Evolutionary conservation across 2,113 vertebrate species (phyloP).

Genomic region (Oophaga pumilio): DNA sequence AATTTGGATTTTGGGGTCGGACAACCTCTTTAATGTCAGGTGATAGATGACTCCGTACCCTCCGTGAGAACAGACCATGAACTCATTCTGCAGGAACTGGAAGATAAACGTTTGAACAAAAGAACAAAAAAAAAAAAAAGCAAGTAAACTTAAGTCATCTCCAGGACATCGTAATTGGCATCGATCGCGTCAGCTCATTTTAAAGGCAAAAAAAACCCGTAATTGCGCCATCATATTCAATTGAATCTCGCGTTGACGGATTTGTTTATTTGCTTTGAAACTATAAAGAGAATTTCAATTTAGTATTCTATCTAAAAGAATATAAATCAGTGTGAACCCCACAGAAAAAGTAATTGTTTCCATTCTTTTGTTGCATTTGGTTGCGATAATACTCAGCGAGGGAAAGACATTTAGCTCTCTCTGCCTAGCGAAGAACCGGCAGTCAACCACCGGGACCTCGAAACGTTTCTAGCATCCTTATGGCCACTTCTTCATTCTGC

Average conservation of each 20-base stretch:
- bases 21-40: neutral
- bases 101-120: neutral
- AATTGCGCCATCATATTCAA: neutral
- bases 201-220: neutral
- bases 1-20: too few species aligned
- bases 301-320: slow-evolving; percentile 37
- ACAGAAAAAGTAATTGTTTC: slow-evolving; percentile 54
- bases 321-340: slow-evolving; percentile 47
- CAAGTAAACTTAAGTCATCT: neutral
- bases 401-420: slow-evolving; percentile 34
- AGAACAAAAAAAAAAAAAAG: neutral
- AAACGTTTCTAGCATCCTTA: slow-evolving; percentile 39
- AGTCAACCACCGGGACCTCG: slow-evolving; percentile 36
- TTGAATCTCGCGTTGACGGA: neutral
- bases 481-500: slow-evolving; percentile 30
- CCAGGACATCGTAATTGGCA: neutral
- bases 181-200: neutral
- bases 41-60: neutral
- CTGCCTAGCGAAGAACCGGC: neutral
- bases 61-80: neutral
- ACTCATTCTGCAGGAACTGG: neutral
- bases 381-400: slow-evolving; percentile 37
- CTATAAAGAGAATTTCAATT: slow-evolving; percentile 45
- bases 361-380: slow-evolving; percentile 29
- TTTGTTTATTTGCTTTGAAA: slow-evolving; percentile 48